Evolutionary conservation across 1,140 invertebrate genomes (phyloP).

Genomic region (Adoxophyes honmai): DNA sequence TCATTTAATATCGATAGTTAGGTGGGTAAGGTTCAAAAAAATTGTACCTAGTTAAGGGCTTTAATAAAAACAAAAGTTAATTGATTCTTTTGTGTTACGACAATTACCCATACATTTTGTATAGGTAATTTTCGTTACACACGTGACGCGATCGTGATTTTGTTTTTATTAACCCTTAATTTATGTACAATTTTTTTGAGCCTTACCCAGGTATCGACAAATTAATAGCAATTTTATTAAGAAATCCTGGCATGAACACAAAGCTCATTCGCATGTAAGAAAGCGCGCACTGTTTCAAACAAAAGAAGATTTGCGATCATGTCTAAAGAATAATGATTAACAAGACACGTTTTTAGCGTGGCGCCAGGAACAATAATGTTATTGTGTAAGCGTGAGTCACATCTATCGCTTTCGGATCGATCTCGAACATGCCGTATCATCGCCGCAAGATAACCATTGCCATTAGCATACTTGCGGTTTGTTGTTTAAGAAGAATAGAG

Average conservation of each 20-base stretch:
- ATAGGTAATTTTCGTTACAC: no score
- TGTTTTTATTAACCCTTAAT: no score
- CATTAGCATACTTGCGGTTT: slow-evolving; percentile 38
- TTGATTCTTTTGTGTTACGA: no score
- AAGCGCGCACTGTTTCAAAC: slow-evolving; percentile 30
- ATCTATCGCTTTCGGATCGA: slow-evolving; percentile 43
- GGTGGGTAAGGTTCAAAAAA: no score
- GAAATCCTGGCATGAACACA: no score
- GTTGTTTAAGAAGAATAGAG: slow-evolving; percentile 26
- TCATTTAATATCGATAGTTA: background rate
- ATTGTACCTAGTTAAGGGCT: no score
- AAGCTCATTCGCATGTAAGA: slow-evolving; percentile 30
- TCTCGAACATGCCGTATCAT: slow-evolving; percentile 38
- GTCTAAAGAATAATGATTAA: slow-evolving; percentile 4
- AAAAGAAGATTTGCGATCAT: slow-evolving; percentile 21
- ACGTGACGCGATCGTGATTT: no score
- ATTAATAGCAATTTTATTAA: no score
- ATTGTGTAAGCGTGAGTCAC: slow-evolving; percentile 20
- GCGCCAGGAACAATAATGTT: slow-evolving; percentile 20
- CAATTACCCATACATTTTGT: no score
- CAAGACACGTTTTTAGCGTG: slow-evolving; percentile 18
- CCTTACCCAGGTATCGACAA: no score
- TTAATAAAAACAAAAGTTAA: no score
- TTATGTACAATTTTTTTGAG: no score
- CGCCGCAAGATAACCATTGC: slow-evolving; percentile 35